Evolutionary conservation across 1,140 invertebrate species (phyloP), one percentile per base, ranked within the genome.

Genomic region (Andricus grossulariae): DNA sequence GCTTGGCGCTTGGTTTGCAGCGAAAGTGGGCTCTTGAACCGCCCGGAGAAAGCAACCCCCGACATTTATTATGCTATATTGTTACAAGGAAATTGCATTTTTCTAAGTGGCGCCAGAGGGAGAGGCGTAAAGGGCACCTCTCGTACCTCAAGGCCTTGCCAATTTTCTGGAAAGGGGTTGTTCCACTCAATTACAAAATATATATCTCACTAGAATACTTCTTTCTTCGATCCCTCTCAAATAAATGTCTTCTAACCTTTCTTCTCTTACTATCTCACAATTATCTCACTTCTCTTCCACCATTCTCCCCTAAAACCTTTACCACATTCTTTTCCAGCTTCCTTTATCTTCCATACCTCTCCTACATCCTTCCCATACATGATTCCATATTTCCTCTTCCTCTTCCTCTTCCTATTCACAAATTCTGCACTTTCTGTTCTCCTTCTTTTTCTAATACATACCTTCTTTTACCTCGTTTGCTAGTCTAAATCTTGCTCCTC

Each of bases 11-110:
- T 80, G 77, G 39, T 39, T 39, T 39, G 39, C 39, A 85, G 78
- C 71, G 80, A 86, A 86, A 88, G 85, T 84, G 82, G 84, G 78
- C 79, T 82, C 80, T 82, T 86, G 81, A 81, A 82, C 75, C 77
- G 76, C 82, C 80, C 76, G 74, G 79, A 70, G 76, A 82, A 86
- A 85, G 75, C 82, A 83, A 86, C 79, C 77, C 85, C 80, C 81
- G 76, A 82, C 88, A 87, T 89, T 91, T 90, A 90, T 90, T 89
- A 90, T 89, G 85, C 86, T 85, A 90, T 89, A 90, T 90, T 90
- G 87, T 90, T 89, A 87, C 86, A 90, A 90, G 89, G 84, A 90
- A 91, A 91, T 90, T 89, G 85, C 85, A 87, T 91, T 90, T 90
- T 90, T 91, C 85, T 87, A 87, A 88, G 86, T 85, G 82, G 79